Percentiles rank a stretch among this genome's conserved stretches.
phyloP scores from a whole-genome alignment of 2,888 invertebrate species.

The Ormyrus pomaceus region DNA sequence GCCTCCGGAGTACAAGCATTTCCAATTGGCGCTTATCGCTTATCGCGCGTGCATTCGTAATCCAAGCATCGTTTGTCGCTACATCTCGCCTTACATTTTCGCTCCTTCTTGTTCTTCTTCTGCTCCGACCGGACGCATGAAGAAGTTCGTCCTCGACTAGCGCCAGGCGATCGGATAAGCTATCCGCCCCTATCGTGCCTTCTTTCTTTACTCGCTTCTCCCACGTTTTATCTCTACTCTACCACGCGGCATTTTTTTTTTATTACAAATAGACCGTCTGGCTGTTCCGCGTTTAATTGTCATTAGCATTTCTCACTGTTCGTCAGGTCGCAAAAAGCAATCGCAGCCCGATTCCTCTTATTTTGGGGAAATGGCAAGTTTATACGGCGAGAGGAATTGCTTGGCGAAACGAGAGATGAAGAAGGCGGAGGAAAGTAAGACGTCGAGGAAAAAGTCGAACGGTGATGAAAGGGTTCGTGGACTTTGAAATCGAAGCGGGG shows the following conservation, averaged over 20 bases:
- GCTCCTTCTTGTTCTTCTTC: neutral
- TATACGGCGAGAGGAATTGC: neutral
- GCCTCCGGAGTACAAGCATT: slow-evolving; percentile 44
- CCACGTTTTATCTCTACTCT: neutral
- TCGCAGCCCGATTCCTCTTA: neutral
- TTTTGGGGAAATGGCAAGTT: neutral
- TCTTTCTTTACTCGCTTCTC: neutral
- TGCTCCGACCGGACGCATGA: neutral
- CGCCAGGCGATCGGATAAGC: slow-evolving; percentile 38
- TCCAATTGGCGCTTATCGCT: slow-evolving; percentile 48
- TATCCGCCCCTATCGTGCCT: neutral
- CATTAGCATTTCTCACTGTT: neutral
- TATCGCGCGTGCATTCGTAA: slow-evolving; percentile 44
- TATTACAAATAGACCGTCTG: too few relatives aligned
- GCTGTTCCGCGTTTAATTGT: neutral
- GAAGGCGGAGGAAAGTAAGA: slow-evolving; percentile 28
- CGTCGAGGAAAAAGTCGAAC: slow-evolving; percentile 12
- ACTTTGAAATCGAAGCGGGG: slow-evolving; percentile 61
- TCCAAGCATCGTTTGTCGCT: slow-evolving; percentile 52
- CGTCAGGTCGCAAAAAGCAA: neutral
- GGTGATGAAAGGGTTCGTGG: slow-evolving; percentile 49
- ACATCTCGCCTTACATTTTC: slow-evolving; percentile 37
- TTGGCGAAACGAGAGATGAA: neutral
- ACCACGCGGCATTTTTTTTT: too few relatives aligned
- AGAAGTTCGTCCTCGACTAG: neutral